Conservation (phyloP, 1,140 invertebrate species). For the Dinoponera quadriceps region DNA sequence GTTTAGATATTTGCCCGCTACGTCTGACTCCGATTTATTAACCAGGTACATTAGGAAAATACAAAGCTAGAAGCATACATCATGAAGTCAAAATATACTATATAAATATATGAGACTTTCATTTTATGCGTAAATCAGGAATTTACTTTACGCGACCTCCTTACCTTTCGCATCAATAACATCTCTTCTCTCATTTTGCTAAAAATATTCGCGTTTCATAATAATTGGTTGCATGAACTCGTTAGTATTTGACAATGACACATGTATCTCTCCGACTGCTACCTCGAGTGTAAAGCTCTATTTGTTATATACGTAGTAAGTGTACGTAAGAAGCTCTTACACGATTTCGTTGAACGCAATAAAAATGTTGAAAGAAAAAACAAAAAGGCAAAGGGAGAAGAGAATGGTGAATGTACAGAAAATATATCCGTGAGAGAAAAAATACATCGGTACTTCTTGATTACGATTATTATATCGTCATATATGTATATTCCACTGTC, state of each 20-base stretch:
- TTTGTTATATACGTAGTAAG: slow-evolving; percentile 2
- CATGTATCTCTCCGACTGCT: not conserved
- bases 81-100: slow-evolving; percentile 20
- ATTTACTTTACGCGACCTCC: slow-evolving; percentile 5
- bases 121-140: slow-evolving; percentile 27
- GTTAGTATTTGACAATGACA: slow-evolving; percentile 5
- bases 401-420: slow-evolving; percentile 1
- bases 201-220: slow-evolving; percentile 11
- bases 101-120: slow-evolving; percentile 19
- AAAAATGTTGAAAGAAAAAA: not conserved
- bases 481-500: not conserved
- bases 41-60: slow-evolving; percentile 54
- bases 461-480: slow-evolving; percentile 4
- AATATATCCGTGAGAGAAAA: not conserved
- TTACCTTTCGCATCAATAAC: too few species aligned
- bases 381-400: not conserved
- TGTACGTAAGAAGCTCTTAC: not conserved
- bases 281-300: slow-evolving; percentile 12
- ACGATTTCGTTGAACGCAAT: slow-evolving; percentile 33
- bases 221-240: slow-evolving; percentile 4
- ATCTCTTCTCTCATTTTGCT: too few species aligned
- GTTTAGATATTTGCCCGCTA: not conserved
- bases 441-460: not conserved
- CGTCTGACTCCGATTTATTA: slow-evolving; percentile 43
- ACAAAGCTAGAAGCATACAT: slow-evolving; percentile 45